Percentiles rank a stretch among this genome's conserved stretches.
phyloP scores from a whole-genome alignment of 1,140 invertebrate species.

The Heliconius himera region DNA sequence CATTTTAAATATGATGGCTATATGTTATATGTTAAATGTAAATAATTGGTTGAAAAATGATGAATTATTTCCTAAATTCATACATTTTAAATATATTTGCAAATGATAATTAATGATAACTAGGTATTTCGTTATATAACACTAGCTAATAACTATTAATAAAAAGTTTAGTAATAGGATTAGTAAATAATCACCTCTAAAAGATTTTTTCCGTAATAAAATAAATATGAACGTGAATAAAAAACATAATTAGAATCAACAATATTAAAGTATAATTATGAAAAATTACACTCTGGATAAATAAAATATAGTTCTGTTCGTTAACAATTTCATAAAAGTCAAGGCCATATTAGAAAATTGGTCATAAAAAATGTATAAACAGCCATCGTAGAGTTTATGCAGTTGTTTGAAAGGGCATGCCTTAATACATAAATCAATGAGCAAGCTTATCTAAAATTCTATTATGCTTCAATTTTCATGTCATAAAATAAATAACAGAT shows the following conservation, averaged over 20 bases:
- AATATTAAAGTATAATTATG: no score
- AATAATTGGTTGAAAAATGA: no score
- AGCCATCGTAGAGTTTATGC: not conserved
- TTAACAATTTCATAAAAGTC: conserved; percentile 20
- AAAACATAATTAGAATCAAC: not conserved
- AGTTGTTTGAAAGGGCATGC: conserved; percentile 15
- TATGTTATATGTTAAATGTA: no score
- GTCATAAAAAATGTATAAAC: conserved; percentile 25
- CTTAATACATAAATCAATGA: conserved; percentile 6
- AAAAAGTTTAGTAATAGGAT: not conserved
- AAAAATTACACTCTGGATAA: no score
- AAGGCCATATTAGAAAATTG: conserved; percentile 29
- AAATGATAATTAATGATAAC: not conserved
- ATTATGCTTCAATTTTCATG: not conserved
- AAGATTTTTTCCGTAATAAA: not conserved
- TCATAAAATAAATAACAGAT: not conserved
- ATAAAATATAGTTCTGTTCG: not conserved
- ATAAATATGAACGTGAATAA: not conserved
- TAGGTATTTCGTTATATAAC: not conserved
- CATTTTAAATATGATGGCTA: not conserved
- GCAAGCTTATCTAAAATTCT: conserved; percentile 6
- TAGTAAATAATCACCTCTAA: not conserved
- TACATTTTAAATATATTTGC: not conserved
- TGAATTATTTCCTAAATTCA: not conserved
- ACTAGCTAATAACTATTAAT: not conserved